Base-by-base conservation (phyloP, 2,888 invertebrate species). In the Junonia oenone region DNA sequence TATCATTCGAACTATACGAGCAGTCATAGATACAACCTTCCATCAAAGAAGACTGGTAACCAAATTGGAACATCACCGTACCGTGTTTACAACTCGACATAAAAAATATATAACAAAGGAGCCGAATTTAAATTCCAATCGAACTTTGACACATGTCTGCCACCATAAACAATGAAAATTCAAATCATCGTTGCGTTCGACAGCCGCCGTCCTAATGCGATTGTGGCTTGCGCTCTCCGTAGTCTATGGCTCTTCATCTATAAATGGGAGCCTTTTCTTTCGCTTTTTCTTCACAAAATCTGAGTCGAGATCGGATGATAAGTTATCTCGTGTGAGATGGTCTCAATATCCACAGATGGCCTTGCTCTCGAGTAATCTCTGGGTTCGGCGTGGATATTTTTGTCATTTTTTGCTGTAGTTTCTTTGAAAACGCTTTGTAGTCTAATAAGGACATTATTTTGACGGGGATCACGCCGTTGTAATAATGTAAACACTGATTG, bases 141-240 rank as follows among this genome's bases (percentile, higher is more conserved):
- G 90, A 90, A 89, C 89, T 89, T 88, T 89, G 90, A 90, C 90
- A 89, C 88, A 90, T 89, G 90, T 88, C 90, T 90, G 90, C 90
- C 90, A 89, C 90, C 88, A 90, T 87, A 90, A 89, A 90, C 90
- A 90, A 90, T 89, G 82, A 83, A 85, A 87, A 88, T 84, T 86
- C 90, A 84, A 90, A 90, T 90, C 90, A 89, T 90, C 83, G 79
- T 84, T 73, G 76, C 71, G 77, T 82, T 81, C 77, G 81, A 79
- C 81, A 77, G 80, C 75, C 72, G 71, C 67, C 73, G 68, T 64
- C 72, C 78, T 85, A 86, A 88, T 87, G 86, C 88, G 88, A 83
- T 86, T 86, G 89, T 78, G 86, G 83, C 79, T 75, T 75, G 67
- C 73, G 72, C 71, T 63, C 72, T 17, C 17, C 71, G 77, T 71